Base-by-base conservation (phyloP, 2,113 vertebrate species). In the Myotis brandtii region DNA sequence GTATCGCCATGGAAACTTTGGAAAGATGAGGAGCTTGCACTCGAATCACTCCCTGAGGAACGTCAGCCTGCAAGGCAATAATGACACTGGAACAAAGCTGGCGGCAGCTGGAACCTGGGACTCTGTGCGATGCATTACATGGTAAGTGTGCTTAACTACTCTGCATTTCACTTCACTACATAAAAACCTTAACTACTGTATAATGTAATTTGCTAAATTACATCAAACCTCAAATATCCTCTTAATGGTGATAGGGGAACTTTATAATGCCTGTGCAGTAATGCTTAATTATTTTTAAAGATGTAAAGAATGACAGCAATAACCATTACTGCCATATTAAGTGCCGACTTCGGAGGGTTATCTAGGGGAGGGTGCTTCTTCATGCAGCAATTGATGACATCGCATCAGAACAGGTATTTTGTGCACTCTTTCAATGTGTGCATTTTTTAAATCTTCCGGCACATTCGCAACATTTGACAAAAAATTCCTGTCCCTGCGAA, bases 11-110 rank as follows among this genome's bases (percentile, higher is more conserved):
- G 94, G 99, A 99, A 97, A 99, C 98, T 98, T 99, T 99, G 1
- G 98, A 99, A 98, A 99, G 99, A 98, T 99, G 99, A 46, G 99
- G 99, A 0, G 99, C 99, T 92, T 99, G 99, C 79, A 99, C 99
- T 97, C 99, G 98, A 97, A 99, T 99, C 95, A 99, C 99, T 94
- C 99, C 99, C 98, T 99, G 99, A 94, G 99, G 98, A 95, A 98
- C 98, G 64, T 99, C 99, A 98, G 97, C 98, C 98, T 98, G 97
- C 94, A 98, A 98, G 97, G 98, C 97, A 98, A 97, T 98, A 97
- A 98, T 25, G 46, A 97, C 95, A 97, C 84, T 98, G 97, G 98
- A 98, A 98, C 94, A 97, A 96, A 98, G 97, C 98, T 98, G 97
- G 96, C 94, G 87, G 97, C 97, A 97, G 98, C 97, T 98, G 96